Evolutionary conservation across 2,888 invertebrate species (phyloP).

Genomic region (Agriopis leucophaearia): DNA sequence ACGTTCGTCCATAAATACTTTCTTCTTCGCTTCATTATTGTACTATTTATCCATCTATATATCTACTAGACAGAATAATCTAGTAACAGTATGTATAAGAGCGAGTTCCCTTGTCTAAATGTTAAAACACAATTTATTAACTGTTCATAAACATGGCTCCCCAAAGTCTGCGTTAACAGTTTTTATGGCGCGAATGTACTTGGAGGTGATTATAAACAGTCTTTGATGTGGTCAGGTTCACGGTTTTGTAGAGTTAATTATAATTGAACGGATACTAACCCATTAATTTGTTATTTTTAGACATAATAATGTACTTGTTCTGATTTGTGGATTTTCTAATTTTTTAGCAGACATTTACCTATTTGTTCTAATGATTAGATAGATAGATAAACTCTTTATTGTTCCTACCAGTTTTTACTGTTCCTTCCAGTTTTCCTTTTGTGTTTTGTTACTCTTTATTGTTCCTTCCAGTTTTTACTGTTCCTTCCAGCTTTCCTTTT

Average conservation of each 20-base stretch:
- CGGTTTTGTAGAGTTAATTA: slow-evolving; percentile 1
- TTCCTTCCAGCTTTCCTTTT: too few relatives aligned
- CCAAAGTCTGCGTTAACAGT: slow-evolving; percentile 13
- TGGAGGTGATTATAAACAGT: slow-evolving; percentile 18
- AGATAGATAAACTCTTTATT: too few relatives aligned
- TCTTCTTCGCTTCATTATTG: too few relatives aligned
- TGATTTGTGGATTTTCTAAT: neutral
- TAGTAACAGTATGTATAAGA: neutral
- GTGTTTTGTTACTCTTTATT: too few relatives aligned
- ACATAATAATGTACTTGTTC: neutral
- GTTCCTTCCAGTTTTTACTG: too few relatives aligned
- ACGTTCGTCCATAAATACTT: too few relatives aligned
- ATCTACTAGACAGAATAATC: neutral
- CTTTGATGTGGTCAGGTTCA: slow-evolving; percentile 31
- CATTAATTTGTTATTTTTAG: slow-evolving; percentile 1
- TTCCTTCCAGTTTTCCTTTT: too few relatives aligned
- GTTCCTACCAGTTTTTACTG: too few relatives aligned
- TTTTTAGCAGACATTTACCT: too few relatives aligned
- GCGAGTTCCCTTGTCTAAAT: slow-evolving; percentile 16
- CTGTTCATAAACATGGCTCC: slow-evolving; percentile 18
- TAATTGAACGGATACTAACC: slow-evolving; percentile 8
- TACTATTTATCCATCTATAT: too few relatives aligned
- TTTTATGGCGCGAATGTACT: slow-evolving; percentile 19
- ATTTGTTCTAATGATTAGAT: too few relatives aligned
- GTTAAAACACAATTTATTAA: slow-evolving; percentile 26